Percentiles rank a stretch among this genome's conserved stretches.
These are phyloP conservation scores for Sebastes cheni DNA, from an alignment of 2,797 vertebrate species.

Conservation along the genomic window DNA sequence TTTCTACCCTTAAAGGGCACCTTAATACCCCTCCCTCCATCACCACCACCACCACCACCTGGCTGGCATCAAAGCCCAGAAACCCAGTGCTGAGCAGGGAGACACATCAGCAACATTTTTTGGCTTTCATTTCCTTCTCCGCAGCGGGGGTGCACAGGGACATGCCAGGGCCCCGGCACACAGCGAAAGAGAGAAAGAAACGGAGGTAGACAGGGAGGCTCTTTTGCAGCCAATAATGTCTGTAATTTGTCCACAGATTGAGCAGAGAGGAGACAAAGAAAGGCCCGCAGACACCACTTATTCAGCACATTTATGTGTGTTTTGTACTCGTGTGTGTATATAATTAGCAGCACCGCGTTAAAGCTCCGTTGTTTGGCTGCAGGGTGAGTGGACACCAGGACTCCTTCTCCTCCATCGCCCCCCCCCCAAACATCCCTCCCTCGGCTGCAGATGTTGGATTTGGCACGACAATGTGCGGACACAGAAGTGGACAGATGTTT, in stretches of 20 bases:
- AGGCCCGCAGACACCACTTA: constrained; percentile 46
- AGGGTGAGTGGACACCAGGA: constrained; percentile 28
- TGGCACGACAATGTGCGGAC: constrained; percentile 30
- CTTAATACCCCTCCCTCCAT: constrained; percentile 46
- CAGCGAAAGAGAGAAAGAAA: constrained; percentile 36
- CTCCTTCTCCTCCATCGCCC: neutral
- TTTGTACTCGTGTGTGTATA: constrained; percentile 17
- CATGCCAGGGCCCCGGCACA: constrained; percentile 46
- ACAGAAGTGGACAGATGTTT: constrained; percentile 50
- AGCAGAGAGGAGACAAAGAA: constrained; percentile 48
- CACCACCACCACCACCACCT: constrained; percentile 46
- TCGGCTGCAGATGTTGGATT: constrained; percentile 55
- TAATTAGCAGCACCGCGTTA: constrained; percentile 60
- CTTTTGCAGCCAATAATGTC: constrained; percentile 60
- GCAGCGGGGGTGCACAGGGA: constrained; percentile 48
- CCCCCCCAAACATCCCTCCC: neutral
- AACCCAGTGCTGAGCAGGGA: constrained; percentile 49
- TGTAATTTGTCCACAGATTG: constrained; percentile 74
- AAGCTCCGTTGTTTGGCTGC: constrained; percentile 36
- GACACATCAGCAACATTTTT: constrained; percentile 64
- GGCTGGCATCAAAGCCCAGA: constrained; percentile 68
- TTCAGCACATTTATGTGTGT: constrained; percentile 31
- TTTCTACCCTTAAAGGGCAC: constrained; percentile 54
- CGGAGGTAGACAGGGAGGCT: constrained; percentile 50
- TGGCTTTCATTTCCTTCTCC: constrained; percentile 72